Conservation (phyloP, 2,113 vertebrate genomes). For the Callorhinus ursinus region DNA sequence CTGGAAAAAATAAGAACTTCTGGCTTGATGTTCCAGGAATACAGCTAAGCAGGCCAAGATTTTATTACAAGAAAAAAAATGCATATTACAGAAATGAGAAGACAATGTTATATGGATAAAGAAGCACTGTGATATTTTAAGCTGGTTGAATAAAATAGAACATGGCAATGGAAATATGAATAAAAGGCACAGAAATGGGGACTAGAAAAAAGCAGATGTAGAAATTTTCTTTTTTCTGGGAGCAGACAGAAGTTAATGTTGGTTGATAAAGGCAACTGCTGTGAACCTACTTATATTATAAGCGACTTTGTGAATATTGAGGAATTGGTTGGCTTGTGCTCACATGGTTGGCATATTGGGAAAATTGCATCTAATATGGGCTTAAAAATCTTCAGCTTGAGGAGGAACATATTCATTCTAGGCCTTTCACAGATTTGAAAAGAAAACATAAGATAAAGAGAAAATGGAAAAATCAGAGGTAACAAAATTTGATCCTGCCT, state of each 20-base stretch:
- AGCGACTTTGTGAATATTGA: not conserved
- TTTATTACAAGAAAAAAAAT: conserved; percentile 70
- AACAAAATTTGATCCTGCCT: not conserved
- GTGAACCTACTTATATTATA: not conserved
- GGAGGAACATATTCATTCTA: not conserved
- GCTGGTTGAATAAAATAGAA: conserved; percentile 47
- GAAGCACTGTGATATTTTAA: conserved; percentile 52
- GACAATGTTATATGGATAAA: not conserved
- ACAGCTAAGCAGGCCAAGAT: conserved; percentile 64
- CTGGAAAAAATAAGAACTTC: conserved; percentile 77
- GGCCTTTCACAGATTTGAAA: not conserved
- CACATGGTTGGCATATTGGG: not conserved
- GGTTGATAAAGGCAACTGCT: not conserved
- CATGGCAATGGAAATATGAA: not conserved
- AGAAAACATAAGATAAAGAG: not conserved
- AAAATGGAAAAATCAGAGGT: conserved; percentile 32
- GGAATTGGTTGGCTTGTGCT: not conserved
- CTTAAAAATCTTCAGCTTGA: conserved; percentile 35
- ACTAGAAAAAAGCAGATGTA: conserved; percentile 24
- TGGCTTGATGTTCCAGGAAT: conserved; percentile 66
- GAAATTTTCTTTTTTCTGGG: conserved; percentile 11
- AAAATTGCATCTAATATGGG: not conserved
- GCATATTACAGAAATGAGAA: conserved; percentile 60
- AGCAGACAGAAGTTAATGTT: not conserved
- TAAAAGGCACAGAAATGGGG: conserved; percentile 25